phyloP scores from a whole-genome alignment of 1,140 invertebrate species.

The Calycopis cecrops region DNA sequence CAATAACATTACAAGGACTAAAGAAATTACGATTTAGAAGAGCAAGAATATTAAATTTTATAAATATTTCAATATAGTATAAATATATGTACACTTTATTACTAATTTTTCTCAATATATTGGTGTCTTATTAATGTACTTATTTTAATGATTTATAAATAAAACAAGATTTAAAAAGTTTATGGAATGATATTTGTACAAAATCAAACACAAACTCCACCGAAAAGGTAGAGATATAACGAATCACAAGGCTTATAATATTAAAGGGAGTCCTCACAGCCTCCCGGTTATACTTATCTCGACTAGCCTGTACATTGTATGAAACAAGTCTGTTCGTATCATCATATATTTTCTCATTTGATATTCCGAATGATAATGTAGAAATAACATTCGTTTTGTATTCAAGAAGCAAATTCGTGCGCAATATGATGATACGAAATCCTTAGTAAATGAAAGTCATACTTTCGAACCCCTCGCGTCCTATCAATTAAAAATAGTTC shows the following conservation, averaged over 20 bases:
- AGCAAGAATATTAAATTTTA: constrained; percentile 72
- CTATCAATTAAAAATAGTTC: constrained; percentile 69
- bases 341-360: constrained; percentile 21
- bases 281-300: constrained; percentile 42
- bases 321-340: constrained; percentile 37
- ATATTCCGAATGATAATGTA: constrained; percentile 12
- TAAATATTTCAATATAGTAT: constrained; percentile 72
- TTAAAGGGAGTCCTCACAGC: constrained; percentile 27
- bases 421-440: constrained; percentile 37
- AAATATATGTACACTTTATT: constrained; percentile 72
- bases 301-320: constrained; percentile 69
- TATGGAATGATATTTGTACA: constrained; percentile 74
- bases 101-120: constrained; percentile 65
- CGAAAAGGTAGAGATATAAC: constrained; percentile 45
- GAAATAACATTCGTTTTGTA: constrained; percentile 1
- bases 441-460: constrained; percentile 57
- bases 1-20: constrained; percentile 45
- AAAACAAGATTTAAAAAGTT: constrained; percentile 64
- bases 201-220: constrained; percentile 64
- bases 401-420: background rate
- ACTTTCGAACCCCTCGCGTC: constrained; percentile 53
- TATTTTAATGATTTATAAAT: constrained; percentile 60
- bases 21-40: constrained; percentile 64
- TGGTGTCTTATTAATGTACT: constrained; percentile 71
- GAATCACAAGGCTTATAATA: constrained; percentile 48